phyloP scores from a whole-genome alignment of 2,888 invertebrate genomes.

The Nemurella pictetii region DNA sequence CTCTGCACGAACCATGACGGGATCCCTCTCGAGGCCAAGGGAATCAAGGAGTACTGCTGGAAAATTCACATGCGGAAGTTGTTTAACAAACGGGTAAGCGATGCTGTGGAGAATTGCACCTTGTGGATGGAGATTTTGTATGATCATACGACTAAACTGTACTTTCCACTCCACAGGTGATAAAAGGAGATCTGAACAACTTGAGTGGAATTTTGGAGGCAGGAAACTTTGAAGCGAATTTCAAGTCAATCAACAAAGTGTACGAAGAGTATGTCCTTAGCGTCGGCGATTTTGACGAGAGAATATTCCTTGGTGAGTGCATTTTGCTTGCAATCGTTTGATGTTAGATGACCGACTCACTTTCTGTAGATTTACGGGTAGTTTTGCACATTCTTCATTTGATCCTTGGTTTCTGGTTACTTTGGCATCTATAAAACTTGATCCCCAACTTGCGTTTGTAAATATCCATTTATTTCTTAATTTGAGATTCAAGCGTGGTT shows the following conservation, averaged over 20 bases:
- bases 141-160: too few species aligned
- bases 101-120: slow-evolving; percentile 24
- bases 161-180: slow-evolving; percentile 55
- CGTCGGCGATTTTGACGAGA: slow-evolving; percentile 94
- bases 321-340: too few species aligned
- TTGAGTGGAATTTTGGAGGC: slow-evolving; percentile 77
- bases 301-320: slow-evolving; percentile 80
- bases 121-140: not conserved
- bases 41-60: slow-evolving; percentile 87
- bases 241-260: slow-evolving; percentile 78
- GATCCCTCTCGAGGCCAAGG: slow-evolving; percentile 83
- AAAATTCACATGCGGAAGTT: slow-evolving; percentile 76
- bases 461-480: too few species aligned
- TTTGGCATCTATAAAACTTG: too few species aligned
- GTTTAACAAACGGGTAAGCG: slow-evolving; percentile 67
- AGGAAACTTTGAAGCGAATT: slow-evolving; percentile 80
- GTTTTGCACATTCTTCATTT: not conserved
- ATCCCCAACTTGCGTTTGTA: too few species aligned
- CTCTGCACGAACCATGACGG: slow-evolving; percentile 83
- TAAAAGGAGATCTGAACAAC: slow-evolving; percentile 72
- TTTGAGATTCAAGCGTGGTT: too few species aligned
- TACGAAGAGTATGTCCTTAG: slow-evolving; percentile 91
- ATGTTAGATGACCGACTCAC: not conserved
- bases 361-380: not conserved
- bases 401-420: too few species aligned